Percentiles rank a stretch among this genome's conserved stretches.
Evolutionary conservation across 2,888 invertebrate species (phyloP).

Genomic region (Lycia hirtaria): DNA sequence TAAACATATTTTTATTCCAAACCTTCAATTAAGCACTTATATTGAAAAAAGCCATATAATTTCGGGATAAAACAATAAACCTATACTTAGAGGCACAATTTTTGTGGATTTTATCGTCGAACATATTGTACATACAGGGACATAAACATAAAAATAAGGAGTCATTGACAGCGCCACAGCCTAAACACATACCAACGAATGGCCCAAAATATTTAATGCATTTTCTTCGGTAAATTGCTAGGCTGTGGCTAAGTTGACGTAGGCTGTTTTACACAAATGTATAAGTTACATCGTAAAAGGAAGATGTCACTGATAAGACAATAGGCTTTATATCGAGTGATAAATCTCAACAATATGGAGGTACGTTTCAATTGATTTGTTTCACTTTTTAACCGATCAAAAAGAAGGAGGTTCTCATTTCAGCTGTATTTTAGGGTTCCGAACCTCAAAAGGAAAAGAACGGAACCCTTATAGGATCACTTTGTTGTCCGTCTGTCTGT

Average conservation of each 20-base stretch:
- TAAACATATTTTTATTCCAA: conserved; percentile 26
- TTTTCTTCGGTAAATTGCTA: background rate
- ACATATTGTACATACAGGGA: conserved; percentile 34
- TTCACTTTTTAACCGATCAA: too few relatives aligned
- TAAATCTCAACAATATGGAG: conserved; percentile 26
- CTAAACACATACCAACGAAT: conserved; percentile 6
- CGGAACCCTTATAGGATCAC: too few relatives aligned
- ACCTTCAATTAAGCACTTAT: conserved; percentile 33
- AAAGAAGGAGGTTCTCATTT: too few relatives aligned
- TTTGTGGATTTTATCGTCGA: conserved; percentile 40
- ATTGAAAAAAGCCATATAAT: conserved; percentile 27
- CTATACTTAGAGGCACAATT: conserved; percentile 31
- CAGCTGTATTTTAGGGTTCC: too few relatives aligned
- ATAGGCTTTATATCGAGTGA: conserved; percentile 9
- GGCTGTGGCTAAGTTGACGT: conserved; percentile 25
- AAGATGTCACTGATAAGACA: conserved; percentile 12
- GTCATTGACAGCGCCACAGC: conserved; percentile 34
- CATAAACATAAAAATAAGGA: conserved; percentile 41
- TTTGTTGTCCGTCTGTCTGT: too few relatives aligned
- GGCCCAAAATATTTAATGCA: background rate
- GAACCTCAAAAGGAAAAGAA: too few relatives aligned
- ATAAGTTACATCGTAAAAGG: conserved; percentile 17
- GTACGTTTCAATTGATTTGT: conserved; percentile 23
- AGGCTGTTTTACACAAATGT: background rate
- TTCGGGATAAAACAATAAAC: conserved; percentile 37